Evolutionary conservation across 2,797 vertebrate species (phyloP), one percentile per base, ranked within the genome.

Genomic region (Intellagama lesueurii): DNA sequence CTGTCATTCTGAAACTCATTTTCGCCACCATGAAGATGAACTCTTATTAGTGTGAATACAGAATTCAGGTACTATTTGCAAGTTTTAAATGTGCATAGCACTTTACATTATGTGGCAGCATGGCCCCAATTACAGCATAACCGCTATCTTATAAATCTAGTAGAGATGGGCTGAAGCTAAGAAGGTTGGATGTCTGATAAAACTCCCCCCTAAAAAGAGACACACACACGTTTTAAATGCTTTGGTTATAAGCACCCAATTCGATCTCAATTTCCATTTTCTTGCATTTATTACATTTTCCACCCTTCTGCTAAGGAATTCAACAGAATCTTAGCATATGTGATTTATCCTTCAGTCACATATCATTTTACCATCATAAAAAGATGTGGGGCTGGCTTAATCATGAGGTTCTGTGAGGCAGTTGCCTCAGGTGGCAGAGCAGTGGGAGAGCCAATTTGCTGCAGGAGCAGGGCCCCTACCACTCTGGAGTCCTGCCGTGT

Each of bases 41-140:
- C 91, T 92, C 92, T 94, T 96, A 95, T 95, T 96, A 96, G 95
- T 95, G 95, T 94, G 95, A 96, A 96, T 96, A 93, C 90, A 84
- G 92, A 95, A 95, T 95, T 96, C 95, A 96, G 95, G 96, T 95
- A 94, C 95, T 96, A 96, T 96, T 96, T 96, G 96, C 95, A 95
- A 94, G 95, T 96, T 95, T 95, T 96, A 96, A 96, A 96, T 93
- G 92, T 93, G 94, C 93, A 86, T 96, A 94, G 93, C 95, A 96
- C 95, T 95, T 96, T 95, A 95, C 95, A 91, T 95, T 93, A 95
- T 93, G 92, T 96, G 95, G 92, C 95, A 96, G 93, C 89, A 90
- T 88, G 88, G 93, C 92, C 95, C 94, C 95, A 95, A 96, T 95
- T 95, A 94, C 89, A 94, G 94, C 83, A 87, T 85, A 94, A 93